phyloP scores from a whole-genome alignment of 2,888 invertebrate genomes.

The Xylocampa areola region DNA sequence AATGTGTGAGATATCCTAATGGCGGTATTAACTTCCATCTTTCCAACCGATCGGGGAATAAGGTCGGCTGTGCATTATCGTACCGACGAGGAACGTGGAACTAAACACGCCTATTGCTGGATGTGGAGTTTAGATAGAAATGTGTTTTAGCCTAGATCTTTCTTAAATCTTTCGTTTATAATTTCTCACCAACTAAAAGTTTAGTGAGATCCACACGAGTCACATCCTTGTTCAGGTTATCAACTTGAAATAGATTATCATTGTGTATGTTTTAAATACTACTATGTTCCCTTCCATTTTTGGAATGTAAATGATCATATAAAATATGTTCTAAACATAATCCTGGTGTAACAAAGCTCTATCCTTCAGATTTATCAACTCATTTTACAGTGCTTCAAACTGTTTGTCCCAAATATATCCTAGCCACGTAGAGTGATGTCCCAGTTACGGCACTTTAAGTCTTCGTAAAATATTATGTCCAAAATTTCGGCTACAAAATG shows the following conservation, averaged over 20 bases:
- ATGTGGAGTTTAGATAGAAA: conserved; percentile 15
- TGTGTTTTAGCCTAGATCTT: not conserved
- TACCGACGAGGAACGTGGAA: conserved; percentile 45
- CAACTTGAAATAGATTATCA: too few species aligned
- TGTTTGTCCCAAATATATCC: conserved; percentile 16
- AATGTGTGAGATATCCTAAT: conserved; percentile 81
- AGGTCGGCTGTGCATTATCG: conserved; percentile 72
- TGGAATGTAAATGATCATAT: not conserved
- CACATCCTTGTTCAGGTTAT: too few species aligned
- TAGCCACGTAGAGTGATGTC: conserved; percentile 3
- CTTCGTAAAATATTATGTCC: conserved; percentile 41
- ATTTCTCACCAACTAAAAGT: too few species aligned
- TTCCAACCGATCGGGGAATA: conserved; percentile 74
- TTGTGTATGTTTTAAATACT: too few species aligned
- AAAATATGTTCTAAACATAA: not conserved
- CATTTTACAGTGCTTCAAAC: conserved; percentile 10
- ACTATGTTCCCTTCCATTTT: too few species aligned
- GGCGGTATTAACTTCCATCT: conserved; percentile 79
- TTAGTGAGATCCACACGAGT: too few species aligned
- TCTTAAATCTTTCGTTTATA: not conserved
- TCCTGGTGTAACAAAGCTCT: too few species aligned
- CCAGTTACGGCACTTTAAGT: conserved; percentile 32
- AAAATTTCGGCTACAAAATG: conserved; percentile 53
- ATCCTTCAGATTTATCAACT: not conserved
- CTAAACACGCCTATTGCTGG: conserved; percentile 30